Base-by-base conservation (phyloP, 1,140 invertebrate genomes). In the Nilaparvata lugens region DNA sequence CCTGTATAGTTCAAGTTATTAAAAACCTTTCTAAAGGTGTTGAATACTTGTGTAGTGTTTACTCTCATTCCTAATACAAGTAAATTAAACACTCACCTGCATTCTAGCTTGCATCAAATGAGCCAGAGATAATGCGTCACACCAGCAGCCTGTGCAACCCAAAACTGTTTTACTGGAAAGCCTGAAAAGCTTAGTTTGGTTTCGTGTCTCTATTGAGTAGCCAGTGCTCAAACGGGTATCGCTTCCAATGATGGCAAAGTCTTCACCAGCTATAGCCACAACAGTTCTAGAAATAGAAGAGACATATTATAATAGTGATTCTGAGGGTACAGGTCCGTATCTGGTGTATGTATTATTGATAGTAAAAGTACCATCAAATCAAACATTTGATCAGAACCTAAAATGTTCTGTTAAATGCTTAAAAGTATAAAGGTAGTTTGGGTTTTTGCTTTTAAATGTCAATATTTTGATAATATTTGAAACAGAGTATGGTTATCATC, bases 211-310 rank as follows among this genome's bases (percentile, higher is more conserved):
- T 71, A 99, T 96, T 4, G 83, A 86, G 74, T 88, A 96, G 1
- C 95, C 95, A 63, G 86, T 81, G 73, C 86, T 92, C n/a, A 99
- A 79, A 65, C 97, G 87, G 14, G 93, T 96, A 70, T 99, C 97
- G 1, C 92, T 93, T 5, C 81, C 82, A 71, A 93, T 85, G 1
- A 95, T 81, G 23, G 83, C 88, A 76, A 86, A 96, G 72, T 94
- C 88, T 38, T 93, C 85, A 43, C 97, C 97, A 67, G 91, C 93
- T 66, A 99, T 88, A 16, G 95, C 96, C 31, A 94, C 87, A 58
- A 93, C 80, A 69, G 87, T 93, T 68, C 89, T 86, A 61, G 31
- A 75, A 74, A 61, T n/a, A 60, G 53, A 42, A 56, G 43, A 53
- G 51, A 42, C 48, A 52, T 7, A 21, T 13, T 18, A 58, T 58